Conservation (phyloP, 2,113 vertebrate species). For the Thinocorus orbignyianus region DNA sequence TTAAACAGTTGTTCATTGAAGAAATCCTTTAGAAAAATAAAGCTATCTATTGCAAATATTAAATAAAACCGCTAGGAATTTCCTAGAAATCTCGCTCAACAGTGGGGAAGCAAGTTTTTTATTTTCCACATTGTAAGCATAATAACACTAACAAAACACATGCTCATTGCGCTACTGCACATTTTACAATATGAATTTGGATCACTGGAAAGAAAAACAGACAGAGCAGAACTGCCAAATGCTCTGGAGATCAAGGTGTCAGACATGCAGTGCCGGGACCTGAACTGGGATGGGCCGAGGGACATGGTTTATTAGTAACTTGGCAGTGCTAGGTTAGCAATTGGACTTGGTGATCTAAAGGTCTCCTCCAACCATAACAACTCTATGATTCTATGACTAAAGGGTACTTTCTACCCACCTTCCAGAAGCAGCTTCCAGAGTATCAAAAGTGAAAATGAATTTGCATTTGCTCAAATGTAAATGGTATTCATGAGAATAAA, state of each 20-base stretch:
- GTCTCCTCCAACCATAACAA: background rate
- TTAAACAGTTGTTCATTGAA: slow-evolving; percentile 8
- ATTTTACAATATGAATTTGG: background rate
- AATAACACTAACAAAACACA: background rate
- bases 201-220: background rate
- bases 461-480: slow-evolving; percentile 24
- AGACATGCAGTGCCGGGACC: fast-evolving
- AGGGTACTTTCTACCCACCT: background rate
- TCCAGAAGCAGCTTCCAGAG: slow-evolving; percentile 23
- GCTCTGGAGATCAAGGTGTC: background rate
- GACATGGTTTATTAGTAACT: background rate
- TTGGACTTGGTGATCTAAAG: background rate
- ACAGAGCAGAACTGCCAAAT: background rate
- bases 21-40: background rate
- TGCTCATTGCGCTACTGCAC: background rate
- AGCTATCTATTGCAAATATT: slow-evolving; percentile 19
- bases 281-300: background rate
- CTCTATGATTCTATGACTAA: background rate
- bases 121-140: slow-evolving; percentile 14
- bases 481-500: background rate
- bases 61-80: slow-evolving; percentile 39
- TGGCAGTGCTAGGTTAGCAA: background rate
- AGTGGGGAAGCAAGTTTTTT: slow-evolving; percentile 21
- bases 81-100: slow-evolving; percentile 11
- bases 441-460: background rate